Evolutionary conservation across 2,113 vertebrate species (phyloP).

Genomic region (Bombycilla garrulus): DNA sequence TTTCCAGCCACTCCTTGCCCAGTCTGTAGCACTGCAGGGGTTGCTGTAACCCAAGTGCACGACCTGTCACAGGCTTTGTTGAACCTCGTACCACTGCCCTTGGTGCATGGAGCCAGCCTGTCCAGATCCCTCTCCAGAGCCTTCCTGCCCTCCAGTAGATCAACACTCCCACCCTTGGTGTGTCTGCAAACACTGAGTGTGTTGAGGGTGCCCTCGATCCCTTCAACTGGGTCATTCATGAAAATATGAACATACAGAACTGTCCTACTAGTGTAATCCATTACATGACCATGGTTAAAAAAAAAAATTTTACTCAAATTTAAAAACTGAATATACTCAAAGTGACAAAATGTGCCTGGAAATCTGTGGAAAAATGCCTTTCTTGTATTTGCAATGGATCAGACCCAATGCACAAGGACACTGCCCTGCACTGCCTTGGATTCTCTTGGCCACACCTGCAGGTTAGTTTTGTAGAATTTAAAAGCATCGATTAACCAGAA

Average conservation of each 20-base stretch:
- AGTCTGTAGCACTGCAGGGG: background rate
- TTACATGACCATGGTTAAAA: background rate
- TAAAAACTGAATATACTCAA: background rate
- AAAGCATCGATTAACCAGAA: background rate
- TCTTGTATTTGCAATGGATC: background rate
- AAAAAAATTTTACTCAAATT: background rate
- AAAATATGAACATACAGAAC: background rate
- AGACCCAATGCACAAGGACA: background rate
- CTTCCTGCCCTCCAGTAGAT: background rate
- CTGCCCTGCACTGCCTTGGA: background rate
- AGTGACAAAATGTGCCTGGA: background rate
- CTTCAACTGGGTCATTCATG: background rate
- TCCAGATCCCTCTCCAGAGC: background rate
- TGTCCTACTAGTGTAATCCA: background rate
- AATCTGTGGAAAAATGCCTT: background rate
- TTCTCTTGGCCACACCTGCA: background rate
- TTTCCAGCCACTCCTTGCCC: background rate
- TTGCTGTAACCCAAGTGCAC: background rate
- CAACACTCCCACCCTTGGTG: background rate
- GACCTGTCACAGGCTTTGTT: background rate
- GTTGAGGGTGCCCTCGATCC: background rate
- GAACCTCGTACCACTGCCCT: background rate
- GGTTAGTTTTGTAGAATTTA: background rate
- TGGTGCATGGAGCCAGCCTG: fast-evolving
- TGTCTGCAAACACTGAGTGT: background rate